These are phyloP conservation scores for Cairina moschata DNA, from an alignment of 2,113 vertebrate species.

Conservation along the genomic window DNA sequence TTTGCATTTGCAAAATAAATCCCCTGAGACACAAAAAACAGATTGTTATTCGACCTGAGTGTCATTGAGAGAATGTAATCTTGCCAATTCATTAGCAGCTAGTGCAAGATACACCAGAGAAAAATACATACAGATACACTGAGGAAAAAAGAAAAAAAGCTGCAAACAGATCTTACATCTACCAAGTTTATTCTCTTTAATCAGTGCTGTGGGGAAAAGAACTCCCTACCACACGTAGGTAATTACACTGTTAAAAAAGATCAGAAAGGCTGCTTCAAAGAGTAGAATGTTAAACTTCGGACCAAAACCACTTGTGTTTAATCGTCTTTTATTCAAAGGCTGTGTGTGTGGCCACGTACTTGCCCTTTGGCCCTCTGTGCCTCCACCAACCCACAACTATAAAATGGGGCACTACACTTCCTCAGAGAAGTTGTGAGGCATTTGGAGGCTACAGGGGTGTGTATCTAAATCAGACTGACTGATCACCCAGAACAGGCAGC, in stretches of 20 bases:
- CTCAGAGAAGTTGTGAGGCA: background rate
- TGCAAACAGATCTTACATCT: background rate
- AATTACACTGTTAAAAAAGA: background rate
- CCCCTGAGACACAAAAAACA: background rate
- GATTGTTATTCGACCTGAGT: background rate
- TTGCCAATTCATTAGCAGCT: background rate
- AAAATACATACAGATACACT: background rate
- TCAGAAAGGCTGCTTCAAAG: background rate
- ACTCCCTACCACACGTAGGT: background rate
- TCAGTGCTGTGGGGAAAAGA: conserved; percentile 4
- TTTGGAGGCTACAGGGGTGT: background rate
- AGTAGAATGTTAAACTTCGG: background rate
- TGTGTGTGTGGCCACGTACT: background rate
- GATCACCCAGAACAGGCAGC: background rate
- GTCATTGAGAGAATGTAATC: background rate
- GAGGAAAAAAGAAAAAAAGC: background rate
- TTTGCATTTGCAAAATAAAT: background rate
- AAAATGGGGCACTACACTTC: background rate
- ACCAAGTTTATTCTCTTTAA: background rate
- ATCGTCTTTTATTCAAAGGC: background rate
- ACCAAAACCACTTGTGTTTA: background rate
- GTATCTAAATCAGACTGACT: background rate
- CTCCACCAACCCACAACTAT: background rate
- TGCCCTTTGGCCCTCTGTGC: conserved; percentile 5
- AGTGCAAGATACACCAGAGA: background rate